Base-by-base conservation (phyloP, 2,797 vertebrate genomes). In the Catamblyrhynchus diadema region DNA sequence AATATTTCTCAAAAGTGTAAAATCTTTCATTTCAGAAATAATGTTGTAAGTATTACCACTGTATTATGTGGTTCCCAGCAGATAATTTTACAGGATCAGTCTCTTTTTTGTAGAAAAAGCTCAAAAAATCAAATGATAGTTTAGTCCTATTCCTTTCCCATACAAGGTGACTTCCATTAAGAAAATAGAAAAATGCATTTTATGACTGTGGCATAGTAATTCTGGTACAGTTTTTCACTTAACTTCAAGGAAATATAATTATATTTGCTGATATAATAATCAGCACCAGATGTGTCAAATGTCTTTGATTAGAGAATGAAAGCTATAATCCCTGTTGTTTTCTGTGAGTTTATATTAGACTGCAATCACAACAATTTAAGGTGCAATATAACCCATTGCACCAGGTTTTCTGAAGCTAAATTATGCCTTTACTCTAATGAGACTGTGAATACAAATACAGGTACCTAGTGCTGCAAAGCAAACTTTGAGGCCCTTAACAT, bases 171-270 rank as follows among this genome's bases (percentile, higher is more conserved):
- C 60, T 94, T 92, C 78, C 78, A 89, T 87, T 93, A 89, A 61
- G 42, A 93, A 87, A 94, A 90, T 28, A 6, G 44, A 77, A 71
- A 85, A 61, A 9, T 71, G 70, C 10, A 35, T 66, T 90, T 95
- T 82, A 80, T 89, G 71, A 71, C 67, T 47, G 6, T 54, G 10
- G 1, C 9, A 64, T 91, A 84, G 57, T 67, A 85, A 66, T 94
- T 81, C 83, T 90, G 48, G 14, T 61, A 88, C 37, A 54, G 27
- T 60, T 94, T 95, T 93, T 90, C 81, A 81, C 12, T 92, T 85
- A 88, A 94, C 44, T 93, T 88, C 90, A 90, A 82, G 83, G 92
- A 95, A 84, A 95, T 88, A 88, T 83, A 83, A 88, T 94, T 88
- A 70, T 94, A 80, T 95, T 94, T 90, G 60, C 48, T 74, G 74